Evolutionary conservation across 2,888 invertebrate genomes (phyloP).

Genomic region (Augiades crinisus): DNA sequence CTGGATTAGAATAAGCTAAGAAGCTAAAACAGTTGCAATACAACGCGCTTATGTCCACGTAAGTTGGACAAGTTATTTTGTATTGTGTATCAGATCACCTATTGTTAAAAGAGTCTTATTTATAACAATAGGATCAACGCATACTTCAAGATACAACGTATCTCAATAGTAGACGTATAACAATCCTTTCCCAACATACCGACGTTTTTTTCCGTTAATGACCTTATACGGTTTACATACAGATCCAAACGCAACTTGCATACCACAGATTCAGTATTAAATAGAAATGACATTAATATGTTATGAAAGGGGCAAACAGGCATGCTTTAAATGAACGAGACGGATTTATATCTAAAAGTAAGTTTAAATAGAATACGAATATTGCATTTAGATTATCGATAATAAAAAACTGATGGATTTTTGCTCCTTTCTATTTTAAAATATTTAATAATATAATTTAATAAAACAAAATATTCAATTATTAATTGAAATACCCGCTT

Average conservation of each 20-base stretch:
- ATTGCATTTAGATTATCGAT: too few species aligned
- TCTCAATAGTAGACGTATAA: neutral
- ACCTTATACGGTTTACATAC: slow-evolving; percentile 6
- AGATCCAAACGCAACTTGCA: neutral
- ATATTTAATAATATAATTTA: too few species aligned
- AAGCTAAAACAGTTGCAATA: neutral
- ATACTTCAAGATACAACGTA: neutral
- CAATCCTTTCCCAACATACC: neutral
- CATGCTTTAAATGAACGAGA: too few species aligned
- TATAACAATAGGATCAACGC: too few species aligned
- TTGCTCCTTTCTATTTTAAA: too few species aligned
- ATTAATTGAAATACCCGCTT: too few species aligned
- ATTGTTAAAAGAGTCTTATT: too few species aligned
- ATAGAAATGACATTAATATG: neutral
- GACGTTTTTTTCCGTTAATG: slow-evolving; percentile 10
- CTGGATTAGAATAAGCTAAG: neutral
- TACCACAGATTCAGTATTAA: neutral
- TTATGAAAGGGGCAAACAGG: neutral
- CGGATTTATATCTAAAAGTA: too few species aligned
- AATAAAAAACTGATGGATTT: too few species aligned
- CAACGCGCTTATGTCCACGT: neutral
- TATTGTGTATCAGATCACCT: too few species aligned
- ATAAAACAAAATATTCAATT: too few species aligned
- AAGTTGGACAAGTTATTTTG: neutral
- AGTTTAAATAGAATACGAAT: too few species aligned